Percentiles rank a stretch among this genome's conserved stretches.
Evolutionary conservation across 2,888 invertebrate genomes (phyloP).

Genomic region (Drosophila kanekoi): DNA sequence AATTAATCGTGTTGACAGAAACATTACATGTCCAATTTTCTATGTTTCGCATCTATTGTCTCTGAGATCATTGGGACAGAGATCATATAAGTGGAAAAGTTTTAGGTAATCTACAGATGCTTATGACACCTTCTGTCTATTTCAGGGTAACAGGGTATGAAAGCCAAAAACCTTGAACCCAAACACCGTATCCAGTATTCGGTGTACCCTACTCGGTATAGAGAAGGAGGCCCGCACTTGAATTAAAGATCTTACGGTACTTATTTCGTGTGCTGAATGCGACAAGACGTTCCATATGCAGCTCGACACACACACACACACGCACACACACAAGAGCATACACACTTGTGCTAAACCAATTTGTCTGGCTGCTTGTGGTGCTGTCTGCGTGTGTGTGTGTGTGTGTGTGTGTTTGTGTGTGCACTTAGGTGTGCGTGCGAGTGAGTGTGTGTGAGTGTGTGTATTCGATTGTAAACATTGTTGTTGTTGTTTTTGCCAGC

Average conservation of each 20-base stretch:
- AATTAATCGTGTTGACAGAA: too few species aligned
- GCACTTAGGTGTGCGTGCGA: background rate
- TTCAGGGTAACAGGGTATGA: background rate
- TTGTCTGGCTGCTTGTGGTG: constrained; percentile 70
- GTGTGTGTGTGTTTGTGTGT: constrained; percentile 5
- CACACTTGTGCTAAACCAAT: constrained; percentile 68
- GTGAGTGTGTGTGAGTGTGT: constrained; percentile 17
- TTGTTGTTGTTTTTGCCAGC: constrained; percentile 9
- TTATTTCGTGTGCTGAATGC: constrained; percentile 51
- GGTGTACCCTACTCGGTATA: background rate
- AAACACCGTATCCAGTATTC: background rate
- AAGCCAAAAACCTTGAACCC: constrained; percentile 1
- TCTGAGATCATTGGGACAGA: too few species aligned
- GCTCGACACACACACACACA: constrained; percentile 18
- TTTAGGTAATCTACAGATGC: too few species aligned
- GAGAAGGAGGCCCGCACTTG: constrained; percentile 58
- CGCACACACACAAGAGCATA: constrained; percentile 11
- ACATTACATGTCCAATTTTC: too few species aligned
- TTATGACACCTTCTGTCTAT: background rate
- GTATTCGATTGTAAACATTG: constrained; percentile 38
- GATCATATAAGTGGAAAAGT: too few species aligned
- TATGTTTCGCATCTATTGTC: too few species aligned
- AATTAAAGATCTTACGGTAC: constrained; percentile 69
- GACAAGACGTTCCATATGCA: constrained; percentile 43
- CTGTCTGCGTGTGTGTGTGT: too few species aligned